These are phyloP conservation scores for Colostygia pectinataria DNA, from an alignment of 2,888 invertebrate species.

Conservation along the genomic window DNA sequence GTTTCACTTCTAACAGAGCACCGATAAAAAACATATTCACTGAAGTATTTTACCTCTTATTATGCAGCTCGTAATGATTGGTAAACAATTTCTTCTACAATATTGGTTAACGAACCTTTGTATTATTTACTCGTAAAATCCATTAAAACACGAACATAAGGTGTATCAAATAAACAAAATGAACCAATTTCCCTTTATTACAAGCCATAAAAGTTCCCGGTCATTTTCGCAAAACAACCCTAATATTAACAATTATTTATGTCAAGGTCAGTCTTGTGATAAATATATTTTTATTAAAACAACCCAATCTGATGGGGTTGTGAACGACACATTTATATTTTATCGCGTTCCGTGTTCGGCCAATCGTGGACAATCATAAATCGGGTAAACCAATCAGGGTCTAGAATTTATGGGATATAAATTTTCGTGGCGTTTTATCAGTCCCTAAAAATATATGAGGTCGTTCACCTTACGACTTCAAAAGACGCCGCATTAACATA, in stretches of 20 bases:
- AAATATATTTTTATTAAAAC: slow-evolving; percentile 19
- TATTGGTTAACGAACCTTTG: slow-evolving; percentile 1
- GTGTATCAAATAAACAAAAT: slow-evolving; percentile 34
- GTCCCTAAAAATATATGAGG: not conserved
- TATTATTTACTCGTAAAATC: slow-evolving; percentile 11
- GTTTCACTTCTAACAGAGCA: not conserved
- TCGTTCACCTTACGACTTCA: not conserved
- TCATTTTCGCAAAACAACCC: slow-evolving; percentile 18
- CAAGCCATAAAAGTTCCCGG: slow-evolving; percentile 23
- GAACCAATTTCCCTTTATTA: slow-evolving; percentile 35
- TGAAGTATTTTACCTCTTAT: not conserved
- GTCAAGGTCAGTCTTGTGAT: slow-evolving; percentile 15
- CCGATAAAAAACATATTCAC: too few species aligned
- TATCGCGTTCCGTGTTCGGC: slow-evolving; percentile 1
- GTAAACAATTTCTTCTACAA: slow-evolving; percentile 1
- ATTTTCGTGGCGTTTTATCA: not conserved
- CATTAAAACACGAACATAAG: slow-evolving; percentile 20
- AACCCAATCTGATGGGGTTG: slow-evolving; percentile 5
- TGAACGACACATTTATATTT: slow-evolving; percentile 13
- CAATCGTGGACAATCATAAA: slow-evolving; percentile 13
- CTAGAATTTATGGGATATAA: not conserved
- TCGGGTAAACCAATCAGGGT: slow-evolving; percentile 4
- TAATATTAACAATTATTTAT: slow-evolving; percentile 18
- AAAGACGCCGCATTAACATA: not conserved
- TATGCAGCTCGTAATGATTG: not conserved